phyloP scores from a whole-genome alignment of 2,797 vertebrate species.

The Acipenser oxyrinchus region DNA sequence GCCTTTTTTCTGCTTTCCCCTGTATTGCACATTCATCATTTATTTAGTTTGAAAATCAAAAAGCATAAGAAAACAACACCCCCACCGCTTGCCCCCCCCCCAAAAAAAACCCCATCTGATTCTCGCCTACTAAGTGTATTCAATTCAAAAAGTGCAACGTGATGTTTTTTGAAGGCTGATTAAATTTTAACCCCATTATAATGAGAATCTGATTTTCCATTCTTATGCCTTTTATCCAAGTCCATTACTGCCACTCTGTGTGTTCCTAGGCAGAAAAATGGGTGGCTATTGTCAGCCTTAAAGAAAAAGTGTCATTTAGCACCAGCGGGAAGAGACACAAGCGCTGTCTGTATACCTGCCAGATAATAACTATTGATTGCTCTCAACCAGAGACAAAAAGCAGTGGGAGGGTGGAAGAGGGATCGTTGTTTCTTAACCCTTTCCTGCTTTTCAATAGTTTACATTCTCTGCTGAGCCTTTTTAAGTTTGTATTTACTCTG shows the following conservation, averaged over 20 bases:
- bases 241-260: constrained; percentile 58
- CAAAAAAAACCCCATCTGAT: constrained; percentile 14
- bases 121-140: constrained; percentile 23
- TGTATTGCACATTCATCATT: constrained; percentile 60
- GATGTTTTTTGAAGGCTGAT: constrained; percentile 20
- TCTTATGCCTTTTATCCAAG: constrained; percentile 51
- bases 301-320: constrained; percentile 67
- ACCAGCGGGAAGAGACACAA: constrained; percentile 44
- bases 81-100: too few species aligned
- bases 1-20: constrained; percentile 61
- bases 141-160: constrained; percentile 29
- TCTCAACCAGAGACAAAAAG: constrained; percentile 39
- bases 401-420: too few species aligned
- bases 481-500: too few species aligned
- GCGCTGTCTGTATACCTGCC: constrained; percentile 45
- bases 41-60: constrained; percentile 68
- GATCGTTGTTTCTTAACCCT: neutral
- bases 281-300: constrained; percentile 59
- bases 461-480: too few species aligned
- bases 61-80: constrained; percentile 49
- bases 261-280: constrained; percentile 60
- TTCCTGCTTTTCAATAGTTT: neutral
- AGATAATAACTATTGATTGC: constrained; percentile 67
- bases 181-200: constrained; percentile 45
- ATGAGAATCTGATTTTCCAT: constrained; percentile 56